phyloP scores from a whole-genome alignment of 2,113 vertebrate genomes.

The Heterotis niloticus region DNA sequence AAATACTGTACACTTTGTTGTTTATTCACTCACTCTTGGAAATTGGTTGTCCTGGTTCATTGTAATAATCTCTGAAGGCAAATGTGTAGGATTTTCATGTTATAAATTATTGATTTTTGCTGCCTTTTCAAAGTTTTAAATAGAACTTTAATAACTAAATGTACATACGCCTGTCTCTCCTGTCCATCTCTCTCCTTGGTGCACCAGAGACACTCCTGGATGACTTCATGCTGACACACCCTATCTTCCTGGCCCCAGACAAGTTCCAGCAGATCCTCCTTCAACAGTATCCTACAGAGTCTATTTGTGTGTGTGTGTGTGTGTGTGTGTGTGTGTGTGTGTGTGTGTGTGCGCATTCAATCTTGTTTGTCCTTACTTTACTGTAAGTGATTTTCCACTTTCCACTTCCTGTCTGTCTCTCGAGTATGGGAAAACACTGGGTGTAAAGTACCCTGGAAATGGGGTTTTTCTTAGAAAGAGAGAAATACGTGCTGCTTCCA shows the following conservation, averaged over 20 bases:
- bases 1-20: not conserved
- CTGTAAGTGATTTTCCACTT: not conserved
- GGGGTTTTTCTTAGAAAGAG: not conserved
- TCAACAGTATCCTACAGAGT: conserved; percentile 85
- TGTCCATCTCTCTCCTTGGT: conserved; percentile 8
- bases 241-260: conserved; percentile 89
- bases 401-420: not conserved
- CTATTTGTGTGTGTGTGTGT: not conserved
- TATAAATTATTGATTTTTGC: not conserved
- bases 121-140: not conserved
- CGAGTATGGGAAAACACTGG: too few relatives aligned
- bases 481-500: not conserved
- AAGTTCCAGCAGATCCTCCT: conserved; percentile 87
- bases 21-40: too few relatives aligned
- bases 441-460: not conserved
- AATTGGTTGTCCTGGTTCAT: too few relatives aligned
- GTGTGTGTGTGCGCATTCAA: not conserved
- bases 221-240: conserved; percentile 92
- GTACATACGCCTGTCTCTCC: conserved; percentile 5
- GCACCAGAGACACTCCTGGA: conserved; percentile 80
- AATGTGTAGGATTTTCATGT: not conserved
- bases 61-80: too few relatives aligned
- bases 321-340: not conserved
- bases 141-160: conserved; percentile 1
- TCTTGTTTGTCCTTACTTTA: not conserved